A percentile compares a stretch with the other conserved stretches of the same genome.
These are phyloP conservation scores for Ips nitidus DNA, from an alignment of 1,140 invertebrate genomes.

Conservation along the genomic window DNA sequence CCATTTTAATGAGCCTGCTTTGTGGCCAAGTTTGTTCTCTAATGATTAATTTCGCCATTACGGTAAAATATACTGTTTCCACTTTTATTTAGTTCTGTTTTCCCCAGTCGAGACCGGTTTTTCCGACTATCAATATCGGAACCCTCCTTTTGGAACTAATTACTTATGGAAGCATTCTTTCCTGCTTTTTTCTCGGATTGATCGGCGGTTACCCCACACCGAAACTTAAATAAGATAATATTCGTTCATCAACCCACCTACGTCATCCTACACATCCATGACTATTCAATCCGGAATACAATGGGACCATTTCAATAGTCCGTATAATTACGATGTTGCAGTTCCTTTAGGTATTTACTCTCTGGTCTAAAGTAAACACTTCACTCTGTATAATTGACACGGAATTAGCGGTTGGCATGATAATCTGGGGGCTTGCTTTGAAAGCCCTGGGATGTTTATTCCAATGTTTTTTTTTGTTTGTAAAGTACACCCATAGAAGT, in stretches of 20 bases:
- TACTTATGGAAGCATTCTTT: background rate
- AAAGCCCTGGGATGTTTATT: no score
- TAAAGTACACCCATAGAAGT: no score
- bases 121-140: conserved; percentile 5
- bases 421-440: background rate
- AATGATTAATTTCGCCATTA: conserved; percentile 34
- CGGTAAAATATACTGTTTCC: conserved; percentile 25
- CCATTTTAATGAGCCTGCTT: conserved; percentile 31
- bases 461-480: no score
- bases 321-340: conserved; percentile 5
- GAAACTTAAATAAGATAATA: background rate
- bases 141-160: background rate
- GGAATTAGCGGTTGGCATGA: background rate
- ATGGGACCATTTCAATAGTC: background rate
- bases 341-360: background rate
- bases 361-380: background rate
- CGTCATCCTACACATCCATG: background rate
- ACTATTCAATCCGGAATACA: background rate
- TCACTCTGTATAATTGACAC: background rate
- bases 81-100: conserved; percentile 21
- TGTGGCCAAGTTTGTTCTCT: conserved; percentile 25
- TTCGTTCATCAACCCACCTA: background rate
- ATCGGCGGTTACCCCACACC: background rate
- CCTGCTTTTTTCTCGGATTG: background rate
- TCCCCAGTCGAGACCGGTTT: conserved; percentile 7